Conservation (phyloP, 2,797 vertebrate genomes). For the Crypturellus tataupa region DNA sequence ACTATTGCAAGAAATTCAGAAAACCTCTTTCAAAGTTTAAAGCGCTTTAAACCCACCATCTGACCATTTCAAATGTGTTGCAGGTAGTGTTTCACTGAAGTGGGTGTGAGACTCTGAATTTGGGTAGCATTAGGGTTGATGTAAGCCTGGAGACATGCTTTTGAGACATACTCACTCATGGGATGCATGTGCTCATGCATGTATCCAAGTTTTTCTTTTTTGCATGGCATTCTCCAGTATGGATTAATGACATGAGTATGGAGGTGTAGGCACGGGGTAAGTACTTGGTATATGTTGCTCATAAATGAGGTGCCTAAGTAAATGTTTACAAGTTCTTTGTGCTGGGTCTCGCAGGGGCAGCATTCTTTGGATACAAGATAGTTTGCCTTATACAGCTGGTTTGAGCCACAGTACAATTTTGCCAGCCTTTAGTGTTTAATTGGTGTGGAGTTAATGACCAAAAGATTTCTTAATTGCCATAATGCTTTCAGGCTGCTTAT, state of each 20-base stretch:
- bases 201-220: background rate
- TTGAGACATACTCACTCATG: fast-evolving
- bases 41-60: background rate
- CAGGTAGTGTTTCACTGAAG: background rate
- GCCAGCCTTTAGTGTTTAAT: slow-evolving; percentile 50
- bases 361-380: background rate
- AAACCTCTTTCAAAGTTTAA: background rate
- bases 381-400: background rate
- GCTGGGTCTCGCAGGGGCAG: background rate
- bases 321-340: background rate
- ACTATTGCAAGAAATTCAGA: background rate
- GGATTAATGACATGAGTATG: background rate
- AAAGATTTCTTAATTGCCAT: slow-evolving; percentile 72
- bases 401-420: background rate
- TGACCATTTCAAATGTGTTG: background rate
- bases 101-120: background rate
- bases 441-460: slow-evolving; percentile 73
- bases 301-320: background rate
- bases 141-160: background rate
- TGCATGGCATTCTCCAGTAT: background rate
- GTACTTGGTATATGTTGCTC: background rate
- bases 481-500: slow-evolving; percentile 71
- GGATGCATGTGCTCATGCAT: background rate
- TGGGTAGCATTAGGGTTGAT: background rate
- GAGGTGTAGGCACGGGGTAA: background rate